Evolutionary conservation across 2,888 invertebrate genomes (phyloP), one percentile per base, ranked within the genome.

Genomic region (Andrena bicolor): DNA sequence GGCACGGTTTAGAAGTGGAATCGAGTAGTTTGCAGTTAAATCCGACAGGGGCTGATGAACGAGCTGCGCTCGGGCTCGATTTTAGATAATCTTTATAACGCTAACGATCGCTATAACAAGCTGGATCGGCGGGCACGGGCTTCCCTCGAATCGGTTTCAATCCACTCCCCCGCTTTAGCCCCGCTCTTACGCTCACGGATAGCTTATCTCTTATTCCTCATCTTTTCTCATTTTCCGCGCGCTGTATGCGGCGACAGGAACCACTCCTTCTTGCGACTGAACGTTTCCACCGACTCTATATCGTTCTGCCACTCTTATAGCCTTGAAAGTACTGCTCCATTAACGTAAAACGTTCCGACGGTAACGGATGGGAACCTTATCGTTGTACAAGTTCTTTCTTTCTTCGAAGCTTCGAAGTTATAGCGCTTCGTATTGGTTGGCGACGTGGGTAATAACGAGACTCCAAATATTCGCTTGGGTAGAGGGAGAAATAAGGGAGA

Each of bases 61-160:
- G 87, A 83, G 76, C 63, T 26, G n/a, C 35, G 30, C 69, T 60
- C 64, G 65, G 73, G 70, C 51, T 41, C 79, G 80, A 86, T 80
- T 58, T 60, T 51, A 75, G 83, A 87, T 85, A 81, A 87, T 81
- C 85, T 83, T 70, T 63, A 65, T 73, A 80, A 85, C 80, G 80
- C 75, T 85, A 85, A 88, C 88, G 82, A 87, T 88, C 72, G 83
- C 72, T 80, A 75, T 84, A 81, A 86, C 83, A 79, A 84, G 79
- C 66, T 66, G 70, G 84, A 88, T 85, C 79, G 81, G 83, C 74
- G 80, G 64, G 81, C 82, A 69, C 75, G 76, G 23, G 60, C 69
- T 68, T 49, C n/a, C 41, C n/a, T 53, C 66, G 26, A 56, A 76
- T 85, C 82, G 84, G 83, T 88, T 85, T 85, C 82, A 87, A 88